These are phyloP conservation scores for Marmota flaviventris DNA, from an alignment of 2,113 vertebrate species.

Conservation along the genomic window DNA sequence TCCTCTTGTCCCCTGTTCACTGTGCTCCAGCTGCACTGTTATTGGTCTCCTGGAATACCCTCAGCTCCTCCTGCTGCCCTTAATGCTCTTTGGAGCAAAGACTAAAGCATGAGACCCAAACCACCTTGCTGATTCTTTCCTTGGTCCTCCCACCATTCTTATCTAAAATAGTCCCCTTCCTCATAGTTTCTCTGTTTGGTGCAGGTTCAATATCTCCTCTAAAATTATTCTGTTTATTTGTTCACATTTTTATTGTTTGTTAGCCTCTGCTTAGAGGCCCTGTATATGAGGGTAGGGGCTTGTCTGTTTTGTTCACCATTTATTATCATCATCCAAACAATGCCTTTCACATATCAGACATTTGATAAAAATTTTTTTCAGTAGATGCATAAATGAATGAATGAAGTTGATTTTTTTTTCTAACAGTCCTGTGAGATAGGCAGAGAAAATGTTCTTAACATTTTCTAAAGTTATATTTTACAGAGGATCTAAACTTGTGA, in stretches of 20 bases:
- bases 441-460: neutral
- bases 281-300: neutral
- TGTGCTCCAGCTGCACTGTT: neutral
- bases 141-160: neutral
- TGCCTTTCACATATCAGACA: neutral
- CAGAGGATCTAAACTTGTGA: neutral
- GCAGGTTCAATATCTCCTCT: neutral
- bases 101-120: too few relatives aligned
- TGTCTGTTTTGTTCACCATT: neutral
- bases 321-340: neutral
- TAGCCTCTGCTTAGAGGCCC: neutral
- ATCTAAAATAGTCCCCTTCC: neutral
- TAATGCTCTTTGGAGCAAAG: neutral
- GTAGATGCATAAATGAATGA: neutral
- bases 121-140: neutral
- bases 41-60: neutral
- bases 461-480: neutral
- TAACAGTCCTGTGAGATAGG: neutral
- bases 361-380: neutral
- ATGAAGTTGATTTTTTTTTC: neutral
- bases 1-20: neutral
- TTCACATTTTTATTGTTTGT: neutral
- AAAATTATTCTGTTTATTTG: constrained; percentile 27
- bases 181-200: neutral
- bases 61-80: neutral